Base-by-base conservation (phyloP, 2,888 invertebrate genomes). In the Phyllotreta cruciferae region DNA sequence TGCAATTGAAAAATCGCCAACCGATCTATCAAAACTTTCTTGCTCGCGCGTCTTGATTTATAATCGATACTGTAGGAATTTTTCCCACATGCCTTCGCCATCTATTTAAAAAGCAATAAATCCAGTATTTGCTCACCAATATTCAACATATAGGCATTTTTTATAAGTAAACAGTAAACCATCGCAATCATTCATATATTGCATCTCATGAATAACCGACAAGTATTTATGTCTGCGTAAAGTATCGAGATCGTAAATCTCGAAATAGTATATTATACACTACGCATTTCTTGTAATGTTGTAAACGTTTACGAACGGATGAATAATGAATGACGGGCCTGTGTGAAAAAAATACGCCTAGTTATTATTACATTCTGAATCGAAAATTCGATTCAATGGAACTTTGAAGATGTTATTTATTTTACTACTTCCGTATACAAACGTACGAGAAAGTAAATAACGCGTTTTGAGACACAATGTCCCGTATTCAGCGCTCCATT, bases 161-260 rank as follows among this genome's bases (percentile, higher is more conserved):
- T 37, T 35, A 10, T 52, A 52, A 52, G 37, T 52, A 52, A 11
- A 37, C 56, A 44, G 37, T 56, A 56, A 36, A 56, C 37, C 37
- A 37, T 36, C 36, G 45, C n/a, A 56, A 56, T 56, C 56, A 56
- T 56, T 45, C 56, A 44, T 45, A 45, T 36, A 58, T 52, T 58
- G 42, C 52, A 52, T 52, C 50, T 52, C 50, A 58, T 58, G 50
- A 58, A 58, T 58, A 58, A 14, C 58, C 36, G 50, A 50, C 50
- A 50, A 41, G 62, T 57, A 62, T 62, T 62, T 62, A 62, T 62
- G 62, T 62, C 62, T 53, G 45, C 39, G 13, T 57, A 47, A 56
- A 57, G 39, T 24, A 57, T 52, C 45, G 45, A 35, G 44, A 52
- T 36, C 42, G 56, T 57, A 53, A 57, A 62, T 62, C 45, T 58